phyloP scores from a whole-genome alignment of 2,113 vertebrate species.

The Aptenodytes forsteri region DNA sequence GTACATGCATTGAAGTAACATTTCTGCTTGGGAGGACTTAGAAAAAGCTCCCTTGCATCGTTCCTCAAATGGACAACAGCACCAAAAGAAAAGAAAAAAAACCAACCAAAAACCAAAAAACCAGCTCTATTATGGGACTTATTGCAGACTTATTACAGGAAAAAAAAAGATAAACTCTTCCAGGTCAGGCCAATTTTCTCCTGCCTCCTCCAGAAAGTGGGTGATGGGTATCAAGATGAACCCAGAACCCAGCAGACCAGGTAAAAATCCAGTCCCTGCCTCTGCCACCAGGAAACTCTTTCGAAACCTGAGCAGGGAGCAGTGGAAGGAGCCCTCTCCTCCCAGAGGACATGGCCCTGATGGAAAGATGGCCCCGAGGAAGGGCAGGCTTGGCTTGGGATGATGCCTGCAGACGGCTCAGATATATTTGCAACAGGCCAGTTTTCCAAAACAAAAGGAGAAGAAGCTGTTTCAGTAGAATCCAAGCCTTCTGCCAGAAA shows the following conservation, averaged over 20 bases:
- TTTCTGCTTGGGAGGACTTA: not conserved
- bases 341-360: not conserved
- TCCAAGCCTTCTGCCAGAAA: constrained; percentile 21
- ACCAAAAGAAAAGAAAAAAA: not conserved
- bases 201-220: not conserved
- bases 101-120: fast-evolving
- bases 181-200: not conserved
- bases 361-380: not conserved
- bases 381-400: constrained; percentile 23
- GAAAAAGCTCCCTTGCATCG: not conserved
- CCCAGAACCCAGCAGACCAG: not conserved
- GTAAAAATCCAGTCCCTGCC: not conserved
- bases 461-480: not conserved
- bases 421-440: constrained; percentile 1
- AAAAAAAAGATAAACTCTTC: not conserved
- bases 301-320: not conserved
- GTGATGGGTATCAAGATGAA: not conserved
- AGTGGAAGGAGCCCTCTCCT: not conserved
- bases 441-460: constrained; percentile 52
- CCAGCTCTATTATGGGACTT: not conserved
- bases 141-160: not conserved
- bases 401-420: fast-evolving
- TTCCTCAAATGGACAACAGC: not conserved
- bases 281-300: not conserved
- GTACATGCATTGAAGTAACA: not conserved